Evolutionary conservation across 2,797 vertebrate genomes (phyloP).

Genomic region (Acipenser transmontanus): DNA sequence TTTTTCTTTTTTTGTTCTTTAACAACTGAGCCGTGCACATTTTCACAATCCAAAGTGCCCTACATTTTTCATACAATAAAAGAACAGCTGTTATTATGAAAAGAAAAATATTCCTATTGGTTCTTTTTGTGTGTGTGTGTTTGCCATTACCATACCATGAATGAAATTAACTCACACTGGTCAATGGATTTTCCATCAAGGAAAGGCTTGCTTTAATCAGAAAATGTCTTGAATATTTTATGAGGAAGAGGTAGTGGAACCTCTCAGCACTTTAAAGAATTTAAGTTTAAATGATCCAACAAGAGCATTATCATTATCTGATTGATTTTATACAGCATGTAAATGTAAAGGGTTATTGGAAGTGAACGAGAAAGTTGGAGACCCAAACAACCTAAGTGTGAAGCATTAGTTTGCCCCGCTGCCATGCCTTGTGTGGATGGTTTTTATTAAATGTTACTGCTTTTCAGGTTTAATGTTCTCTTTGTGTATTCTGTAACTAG

Average conservation of each 20-base stretch:
- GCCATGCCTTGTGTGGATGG: too few relatives aligned
- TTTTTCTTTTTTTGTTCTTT: too few relatives aligned
- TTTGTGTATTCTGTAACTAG: too few relatives aligned
- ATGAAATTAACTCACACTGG: slow-evolving; percentile 7
- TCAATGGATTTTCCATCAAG: slow-evolving; percentile 16
- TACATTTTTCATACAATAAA: slow-evolving; percentile 5
- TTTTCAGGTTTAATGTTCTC: too few relatives aligned
- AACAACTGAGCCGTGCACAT: neutral
- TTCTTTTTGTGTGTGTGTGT: neutral
- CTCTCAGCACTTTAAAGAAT: neutral
- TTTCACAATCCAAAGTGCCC: neutral
- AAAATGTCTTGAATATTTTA: slow-evolving; percentile 16
- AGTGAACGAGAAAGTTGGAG: neutral
- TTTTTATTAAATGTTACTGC: too few relatives aligned
- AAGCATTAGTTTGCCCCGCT: too few relatives aligned
- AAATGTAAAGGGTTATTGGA: neutral
- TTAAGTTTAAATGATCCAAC: neutral
- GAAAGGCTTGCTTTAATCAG: slow-evolving; percentile 13
- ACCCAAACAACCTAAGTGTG: too few relatives aligned
- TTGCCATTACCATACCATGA: neutral
- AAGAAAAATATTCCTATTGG: neutral
- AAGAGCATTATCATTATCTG: neutral
- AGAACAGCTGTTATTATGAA: neutral
- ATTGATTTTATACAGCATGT: neutral
- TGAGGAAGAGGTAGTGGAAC: slow-evolving; percentile 7